phyloP scores from a whole-genome alignment of 2,888 invertebrate genomes.

The Tipula unca region DNA sequence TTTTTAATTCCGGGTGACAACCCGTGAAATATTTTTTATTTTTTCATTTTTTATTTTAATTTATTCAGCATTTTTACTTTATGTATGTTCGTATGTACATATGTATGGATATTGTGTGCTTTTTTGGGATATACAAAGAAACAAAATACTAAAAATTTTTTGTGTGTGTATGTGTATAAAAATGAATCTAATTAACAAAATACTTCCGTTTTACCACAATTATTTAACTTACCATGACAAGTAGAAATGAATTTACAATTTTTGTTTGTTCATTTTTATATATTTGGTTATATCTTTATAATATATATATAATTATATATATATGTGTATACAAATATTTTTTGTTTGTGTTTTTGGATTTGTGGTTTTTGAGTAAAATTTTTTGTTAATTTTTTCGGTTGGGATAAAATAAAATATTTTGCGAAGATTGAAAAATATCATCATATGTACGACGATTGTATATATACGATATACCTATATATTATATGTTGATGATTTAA shows the following conservation, averaged over 20 bases:
- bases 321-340: no score
- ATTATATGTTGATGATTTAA: no score
- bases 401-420: neutral
- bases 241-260: slow-evolving; percentile 4
- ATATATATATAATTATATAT: no score
- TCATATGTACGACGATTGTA: neutral
- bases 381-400: neutral
- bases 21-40: slow-evolving; percentile 9
- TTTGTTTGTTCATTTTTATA: neutral
- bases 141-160: neutral
- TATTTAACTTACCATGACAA: slow-evolving; percentile 14
- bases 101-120: neutral
- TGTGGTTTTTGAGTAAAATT: neutral
- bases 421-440: neutral
- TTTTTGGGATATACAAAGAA: neutral
- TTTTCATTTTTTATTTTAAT: neutral
- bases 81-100: neutral
- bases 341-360: neutral
- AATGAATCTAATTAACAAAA: slow-evolving; percentile 8
- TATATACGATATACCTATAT: no score
- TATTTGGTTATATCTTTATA: neutral
- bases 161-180: neutral
- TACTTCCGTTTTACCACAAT: slow-evolving; percentile 14
- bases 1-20: slow-evolving; percentile 1
- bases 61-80: neutral